A percentile compares a stretch with the other conserved stretches of the same genome.
These are phyloP conservation scores for Ephydatia muelleri DNA, from an alignment of 37 sponge, comb jelly and placozoan genomes.

Conservation along the genomic window DNA sequence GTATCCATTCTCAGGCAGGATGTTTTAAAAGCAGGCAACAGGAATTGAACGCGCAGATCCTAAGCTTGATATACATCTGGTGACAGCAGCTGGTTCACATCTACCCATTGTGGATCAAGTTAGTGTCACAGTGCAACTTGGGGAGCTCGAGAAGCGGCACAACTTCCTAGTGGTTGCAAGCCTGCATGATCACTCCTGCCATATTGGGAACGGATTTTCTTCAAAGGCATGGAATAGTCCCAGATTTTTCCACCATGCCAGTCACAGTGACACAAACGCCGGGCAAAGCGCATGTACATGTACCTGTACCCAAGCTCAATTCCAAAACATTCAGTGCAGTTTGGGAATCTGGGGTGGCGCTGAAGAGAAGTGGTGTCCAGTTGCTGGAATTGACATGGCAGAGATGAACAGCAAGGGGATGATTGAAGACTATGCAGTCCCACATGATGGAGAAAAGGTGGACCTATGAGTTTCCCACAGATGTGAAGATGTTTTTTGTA, in stretches of 20 bases:
- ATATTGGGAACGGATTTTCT: conserved; percentile 68
- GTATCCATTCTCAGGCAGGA: conserved; percentile 32
- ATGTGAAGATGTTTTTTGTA: neutral
- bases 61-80: conserved; percentile 12
- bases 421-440: conserved; percentile 50
- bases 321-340: neutral
- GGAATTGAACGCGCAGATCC: neutral
- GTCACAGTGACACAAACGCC: neutral
- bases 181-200: conserved; percentile 39
- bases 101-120: conserved; percentile 42
- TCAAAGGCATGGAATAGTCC: conserved; percentile 15
- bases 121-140: conserved; percentile 21
- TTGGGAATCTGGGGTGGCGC: conserved; percentile 14
- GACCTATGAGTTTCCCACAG: conserved; percentile 31
- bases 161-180: conserved; percentile 57
- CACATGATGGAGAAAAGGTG: conserved; percentile 7
- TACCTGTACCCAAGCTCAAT: neutral
- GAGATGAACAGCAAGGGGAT: conserved; percentile 2
- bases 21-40: neutral
- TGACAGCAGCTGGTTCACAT: conserved; percentile 59
- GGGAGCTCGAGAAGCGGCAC: conserved; percentile 34
- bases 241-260: conserved; percentile 37
- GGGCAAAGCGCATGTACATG: neutral
- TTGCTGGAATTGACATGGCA: conserved; percentile 10
- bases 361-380: conserved; percentile 39